Evolutionary conservation across 2,888 invertebrate genomes (phyloP).

Genomic region (Mactromeris polynyma): DNA sequence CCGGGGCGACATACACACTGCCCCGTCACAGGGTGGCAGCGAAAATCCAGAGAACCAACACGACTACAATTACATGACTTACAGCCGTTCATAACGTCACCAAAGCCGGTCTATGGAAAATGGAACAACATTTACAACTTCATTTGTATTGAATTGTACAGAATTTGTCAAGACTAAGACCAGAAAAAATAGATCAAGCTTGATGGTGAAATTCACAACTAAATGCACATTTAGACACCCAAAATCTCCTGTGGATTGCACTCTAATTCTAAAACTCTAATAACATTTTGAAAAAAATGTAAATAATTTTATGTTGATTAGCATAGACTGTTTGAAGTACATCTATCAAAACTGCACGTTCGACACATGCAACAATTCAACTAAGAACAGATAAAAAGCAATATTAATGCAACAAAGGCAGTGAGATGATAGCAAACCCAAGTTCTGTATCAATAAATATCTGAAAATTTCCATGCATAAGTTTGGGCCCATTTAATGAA

Average conservation of each 20-base stretch:
- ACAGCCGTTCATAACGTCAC: slow-evolving; percentile 93
- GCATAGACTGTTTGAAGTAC: neutral
- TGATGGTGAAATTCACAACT: too few relatives aligned
- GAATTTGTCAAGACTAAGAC: neutral
- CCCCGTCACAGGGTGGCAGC: slow-evolving; percentile 90
- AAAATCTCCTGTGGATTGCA: too few relatives aligned
- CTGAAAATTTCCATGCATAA: neutral
- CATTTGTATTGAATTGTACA: neutral
- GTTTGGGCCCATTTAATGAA: neutral
- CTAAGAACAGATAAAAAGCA: neutral
- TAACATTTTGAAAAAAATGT: too few relatives aligned
- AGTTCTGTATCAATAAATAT: neutral
- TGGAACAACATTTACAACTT: neutral
- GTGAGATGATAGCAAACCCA: too few relatives aligned
- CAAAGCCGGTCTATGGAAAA: slow-evolving; percentile 89
- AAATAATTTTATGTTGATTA: neutral
- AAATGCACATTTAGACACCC: too few relatives aligned
- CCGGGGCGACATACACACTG: slow-evolving; percentile 92
- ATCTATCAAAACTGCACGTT: too few relatives aligned
- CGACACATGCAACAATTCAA: neutral
- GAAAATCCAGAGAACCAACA: slow-evolving; percentile 89
- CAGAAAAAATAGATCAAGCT: too few relatives aligned
- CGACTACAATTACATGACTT: slow-evolving; percentile 92
- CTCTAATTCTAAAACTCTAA: too few relatives aligned
- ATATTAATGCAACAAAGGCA: neutral